phyloP scores from a whole-genome alignment of 1,140 invertebrate species.

The Meloidogyne chitwoodi region DNA sequence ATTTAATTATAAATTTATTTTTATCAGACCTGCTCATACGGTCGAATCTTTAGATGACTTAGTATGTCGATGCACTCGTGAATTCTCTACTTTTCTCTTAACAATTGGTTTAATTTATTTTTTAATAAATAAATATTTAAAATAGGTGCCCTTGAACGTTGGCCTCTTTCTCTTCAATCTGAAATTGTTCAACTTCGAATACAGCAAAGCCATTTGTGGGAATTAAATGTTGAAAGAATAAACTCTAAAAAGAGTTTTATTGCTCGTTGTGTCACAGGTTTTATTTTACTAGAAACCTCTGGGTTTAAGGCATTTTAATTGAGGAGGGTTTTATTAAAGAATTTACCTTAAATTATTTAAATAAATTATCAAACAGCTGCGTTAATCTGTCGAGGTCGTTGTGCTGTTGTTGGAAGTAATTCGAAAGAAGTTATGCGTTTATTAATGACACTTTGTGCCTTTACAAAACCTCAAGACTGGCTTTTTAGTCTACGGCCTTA shows the following conservation, averaged over 20 bases:
- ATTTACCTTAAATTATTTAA: too few relatives aligned
- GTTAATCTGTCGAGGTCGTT: slow-evolving; percentile 26
- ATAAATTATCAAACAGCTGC: too few relatives aligned
- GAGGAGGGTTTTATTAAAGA: too few relatives aligned
- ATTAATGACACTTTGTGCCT: slow-evolving; percentile 23
- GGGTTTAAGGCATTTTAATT: too few relatives aligned
- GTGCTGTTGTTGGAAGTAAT: slow-evolving; percentile 24
- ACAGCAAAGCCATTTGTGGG: slow-evolving; percentile 24
- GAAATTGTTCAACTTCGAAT: slow-evolving; percentile 3
- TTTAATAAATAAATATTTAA: slow-evolving; percentile 6
- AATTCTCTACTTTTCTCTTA: slow-evolving; percentile 12
- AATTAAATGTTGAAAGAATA: slow-evolving; percentile 3
- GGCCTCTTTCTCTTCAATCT: slow-evolving; percentile 10
- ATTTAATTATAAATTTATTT: too few relatives aligned
- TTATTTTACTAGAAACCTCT: too few relatives aligned
- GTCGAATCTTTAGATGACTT: slow-evolving; percentile 24
- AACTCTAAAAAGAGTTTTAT: slow-evolving; percentile 8
- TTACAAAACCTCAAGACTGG: slow-evolving; percentile 17
- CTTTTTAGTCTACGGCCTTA: slow-evolving; percentile 29
- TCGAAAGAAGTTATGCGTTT: slow-evolving; percentile 19
- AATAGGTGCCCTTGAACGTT: slow-evolving; percentile 33
- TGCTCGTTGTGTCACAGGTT: slow-evolving; percentile 21
- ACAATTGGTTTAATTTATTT: background rate
- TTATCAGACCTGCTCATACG: slow-evolving; percentile 19
- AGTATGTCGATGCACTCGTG: slow-evolving; percentile 26